phyloP scores from a whole-genome alignment of 2,888 invertebrate species.

The Lissocephala sabroskyi region DNA sequence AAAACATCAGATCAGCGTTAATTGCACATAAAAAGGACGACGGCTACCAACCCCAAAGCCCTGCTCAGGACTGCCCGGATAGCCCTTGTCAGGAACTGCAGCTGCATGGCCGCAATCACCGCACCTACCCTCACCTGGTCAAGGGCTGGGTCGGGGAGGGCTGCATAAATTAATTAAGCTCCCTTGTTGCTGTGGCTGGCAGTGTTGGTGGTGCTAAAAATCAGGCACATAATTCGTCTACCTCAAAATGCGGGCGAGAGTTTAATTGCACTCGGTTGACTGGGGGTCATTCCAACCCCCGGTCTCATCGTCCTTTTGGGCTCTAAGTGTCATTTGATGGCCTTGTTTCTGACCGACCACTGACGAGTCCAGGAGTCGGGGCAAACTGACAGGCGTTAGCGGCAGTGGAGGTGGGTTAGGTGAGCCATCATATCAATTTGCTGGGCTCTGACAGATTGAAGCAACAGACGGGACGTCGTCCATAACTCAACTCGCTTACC shows the following conservation, averaged over 20 bases:
- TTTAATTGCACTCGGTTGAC: not conserved
- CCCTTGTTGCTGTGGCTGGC: not conserved
- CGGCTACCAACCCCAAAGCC: too few species aligned
- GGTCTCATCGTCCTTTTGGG: not conserved
- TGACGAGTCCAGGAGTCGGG: not conserved
- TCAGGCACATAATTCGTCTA: not conserved
- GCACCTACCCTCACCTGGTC: too few species aligned
- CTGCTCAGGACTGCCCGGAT: too few species aligned
- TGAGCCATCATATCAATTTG: conserved; percentile 43
- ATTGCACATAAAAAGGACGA: too few species aligned
- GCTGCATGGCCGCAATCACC: too few species aligned
- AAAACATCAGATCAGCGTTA: too few species aligned
- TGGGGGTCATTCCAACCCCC: not conserved
- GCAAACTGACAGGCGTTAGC: not conserved
- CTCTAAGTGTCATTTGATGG: not conserved
- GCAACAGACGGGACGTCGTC: conserved; percentile 24
- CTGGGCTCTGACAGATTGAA: conserved; percentile 42
- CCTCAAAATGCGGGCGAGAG: not conserved
- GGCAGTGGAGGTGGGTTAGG: not conserved
- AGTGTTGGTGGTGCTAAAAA: too few species aligned
- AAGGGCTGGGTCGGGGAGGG: too few species aligned
- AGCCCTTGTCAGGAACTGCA: too few species aligned
- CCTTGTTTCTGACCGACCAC: conserved; percentile 7
- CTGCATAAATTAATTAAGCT: conserved; percentile 4
- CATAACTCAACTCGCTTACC: conserved; percentile 33